Evolutionary conservation across 2,888 invertebrate species (phyloP), one percentile per base, ranked within the genome.

Genomic region (Nomada lathburiana): DNA sequence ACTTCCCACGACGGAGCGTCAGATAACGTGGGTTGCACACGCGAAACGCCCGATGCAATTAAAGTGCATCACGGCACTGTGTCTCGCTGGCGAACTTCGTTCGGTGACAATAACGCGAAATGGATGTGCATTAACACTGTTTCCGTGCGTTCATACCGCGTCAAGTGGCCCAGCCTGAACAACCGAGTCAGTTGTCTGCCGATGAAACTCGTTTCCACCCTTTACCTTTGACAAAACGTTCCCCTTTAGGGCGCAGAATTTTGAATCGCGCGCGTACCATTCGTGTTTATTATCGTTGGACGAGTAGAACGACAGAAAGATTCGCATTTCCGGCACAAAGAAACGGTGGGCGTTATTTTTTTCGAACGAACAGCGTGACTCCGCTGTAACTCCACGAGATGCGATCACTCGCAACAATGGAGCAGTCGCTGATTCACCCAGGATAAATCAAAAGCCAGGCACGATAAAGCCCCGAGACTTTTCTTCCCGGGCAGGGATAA

Each of bases 71-170:
- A 76, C 64, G 65, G 70, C 44, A 57, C 57, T 3, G 59, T 29
- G 20, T 70, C 42, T 76, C 76, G 47, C 47, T 67, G 67, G 75
- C 26, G 73, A 74, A 69, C 69, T 68, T 70, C 70, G 52, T 47
- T 74, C 74, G 44, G 11, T n/a, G 63, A 80, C 71, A 74, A 74
- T 81, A 73, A 55, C 59, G 62, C 26, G 74, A 64, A 81, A 73
- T 81, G 68, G 67, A 53, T 63, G 80, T 47, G 73, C 80, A 80
- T 80, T 81, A 81, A 80, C 64, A 20, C 36, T 50, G 53, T 79
- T 73, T 67, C 72, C 55, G 20, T 50, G 36, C n/a, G 26, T 63
- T 57, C 77, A 55, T 64, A 64, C 36, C 50, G 26, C 59, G 20
- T 44, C 60, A 57, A 69, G 69, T 69, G 42, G 57, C 79, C 26